Evolutionary conservation across 2,113 vertebrate genomes (phyloP).

Genomic region (Mungos mungo): DNA sequence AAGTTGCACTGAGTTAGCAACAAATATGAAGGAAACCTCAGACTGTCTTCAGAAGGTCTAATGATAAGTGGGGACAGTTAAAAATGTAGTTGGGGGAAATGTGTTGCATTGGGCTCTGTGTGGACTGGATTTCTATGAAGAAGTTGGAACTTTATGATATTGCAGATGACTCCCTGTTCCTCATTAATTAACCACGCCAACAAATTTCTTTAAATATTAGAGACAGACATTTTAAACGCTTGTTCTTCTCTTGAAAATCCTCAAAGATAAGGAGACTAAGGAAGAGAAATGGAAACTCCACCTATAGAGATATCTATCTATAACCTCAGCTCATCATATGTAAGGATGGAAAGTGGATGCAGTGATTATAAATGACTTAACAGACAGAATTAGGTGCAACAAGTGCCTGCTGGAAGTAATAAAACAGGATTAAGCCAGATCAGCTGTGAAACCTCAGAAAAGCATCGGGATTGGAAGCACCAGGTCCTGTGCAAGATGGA

Average conservation of each 20-base stretch:
- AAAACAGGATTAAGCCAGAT: neutral
- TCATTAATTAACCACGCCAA: constrained; percentile 3
- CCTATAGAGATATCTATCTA: neutral
- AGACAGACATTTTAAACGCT: neutral
- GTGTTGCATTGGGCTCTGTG: neutral
- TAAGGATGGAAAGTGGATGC: neutral
- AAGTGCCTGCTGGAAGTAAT: neutral
- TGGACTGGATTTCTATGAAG: neutral
- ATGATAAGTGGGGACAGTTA: neutral
- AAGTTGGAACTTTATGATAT: constrained; percentile 8
- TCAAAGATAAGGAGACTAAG: constrained; percentile 2
- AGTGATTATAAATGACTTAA: neutral
- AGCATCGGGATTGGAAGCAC: neutral
- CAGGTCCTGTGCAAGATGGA: neutral
- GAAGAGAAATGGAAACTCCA: neutral
- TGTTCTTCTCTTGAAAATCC: neutral
- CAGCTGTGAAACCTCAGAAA: constrained; percentile 25
- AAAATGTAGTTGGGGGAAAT: neutral
- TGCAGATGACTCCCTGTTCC: neutral
- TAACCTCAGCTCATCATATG: neutral
- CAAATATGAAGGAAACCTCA: neutral
- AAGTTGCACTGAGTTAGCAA: neutral
- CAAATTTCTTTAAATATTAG: neutral
- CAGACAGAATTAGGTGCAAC: neutral
- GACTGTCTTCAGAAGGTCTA: neutral